These are phyloP conservation scores for Bombylius major DNA, from an alignment of 2,888 invertebrate genomes.

Conservation along the genomic window DNA sequence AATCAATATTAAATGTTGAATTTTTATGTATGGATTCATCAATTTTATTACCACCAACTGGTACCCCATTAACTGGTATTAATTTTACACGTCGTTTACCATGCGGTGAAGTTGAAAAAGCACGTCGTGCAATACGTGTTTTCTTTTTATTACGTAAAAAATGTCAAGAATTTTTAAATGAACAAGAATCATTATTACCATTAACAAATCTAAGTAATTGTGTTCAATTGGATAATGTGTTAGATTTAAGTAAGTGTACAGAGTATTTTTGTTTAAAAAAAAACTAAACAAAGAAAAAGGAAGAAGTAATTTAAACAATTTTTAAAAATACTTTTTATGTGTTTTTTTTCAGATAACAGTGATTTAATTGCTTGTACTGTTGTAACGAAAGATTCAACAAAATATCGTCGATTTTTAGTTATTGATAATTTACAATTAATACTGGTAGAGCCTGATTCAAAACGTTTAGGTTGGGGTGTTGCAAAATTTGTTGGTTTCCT, in stretches of 20 bases:
- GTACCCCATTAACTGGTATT: constrained; percentile 92
- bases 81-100: constrained; percentile 87
- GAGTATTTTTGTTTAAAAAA: constrained; percentile 4
- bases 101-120: constrained; percentile 88
- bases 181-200: constrained; percentile 77
- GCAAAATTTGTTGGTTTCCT: constrained; percentile 92
- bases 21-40: constrained; percentile 95
- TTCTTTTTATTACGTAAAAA: constrained; percentile 80
- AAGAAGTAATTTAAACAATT: too few relatives aligned
- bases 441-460: constrained; percentile 91
- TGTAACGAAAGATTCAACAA: constrained; percentile 75
- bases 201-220: constrained; percentile 77
- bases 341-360: constrained; percentile 69
- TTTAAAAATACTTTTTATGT: neutral
- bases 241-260: constrained; percentile 76
- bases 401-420: constrained; percentile 87
- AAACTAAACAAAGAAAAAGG: neutral
- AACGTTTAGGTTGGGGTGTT: constrained; percentile 92
- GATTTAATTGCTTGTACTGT: constrained; percentile 95
- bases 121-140: constrained; percentile 78
- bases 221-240: constrained; percentile 84
- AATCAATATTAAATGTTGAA: constrained; percentile 76
- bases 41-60: constrained; percentile 86
- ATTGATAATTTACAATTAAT: constrained; percentile 93
- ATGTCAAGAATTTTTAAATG: constrained; percentile 65